A percentile compares a stretch with the other conserved stretches of the same genome.
Evolutionary conservation across 2,113 vertebrate species (phyloP).

Genomic region (Serilophus lunatus): DNA sequence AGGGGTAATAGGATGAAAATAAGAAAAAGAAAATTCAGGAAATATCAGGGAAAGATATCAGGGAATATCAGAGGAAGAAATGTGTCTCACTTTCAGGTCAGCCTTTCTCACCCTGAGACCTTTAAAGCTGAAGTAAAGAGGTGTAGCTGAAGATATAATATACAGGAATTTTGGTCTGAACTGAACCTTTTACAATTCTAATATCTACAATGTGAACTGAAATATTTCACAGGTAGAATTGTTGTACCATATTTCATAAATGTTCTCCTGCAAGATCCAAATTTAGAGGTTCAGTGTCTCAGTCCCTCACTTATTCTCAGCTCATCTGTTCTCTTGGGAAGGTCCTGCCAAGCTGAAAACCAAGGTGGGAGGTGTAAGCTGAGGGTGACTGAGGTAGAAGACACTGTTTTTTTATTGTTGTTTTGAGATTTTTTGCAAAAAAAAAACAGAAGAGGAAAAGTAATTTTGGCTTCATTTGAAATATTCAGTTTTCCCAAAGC

Average conservation of each 20-base stretch:
- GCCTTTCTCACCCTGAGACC: background rate
- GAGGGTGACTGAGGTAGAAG: background rate
- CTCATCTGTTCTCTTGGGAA: background rate
- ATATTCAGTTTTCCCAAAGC: background rate
- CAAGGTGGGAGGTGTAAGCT: too few species aligned
- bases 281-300: background rate
- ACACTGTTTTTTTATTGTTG: background rate
- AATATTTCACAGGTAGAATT: background rate
- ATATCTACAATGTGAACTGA: background rate
- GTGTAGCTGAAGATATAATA: background rate
- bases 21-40: background rate
- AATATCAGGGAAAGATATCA: background rate
- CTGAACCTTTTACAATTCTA: background rate
- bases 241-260: accelerated
- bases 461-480: background rate
- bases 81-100: background rate
- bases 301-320: background rate
- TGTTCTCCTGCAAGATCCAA: background rate
- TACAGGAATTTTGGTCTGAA: background rate
- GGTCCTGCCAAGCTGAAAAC: background rate
- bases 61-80: background rate
- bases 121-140: background rate
- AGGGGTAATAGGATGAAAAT: background rate
- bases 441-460: background rate
- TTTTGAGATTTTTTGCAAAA: background rate